These are phyloP conservation scores for Yponomeuta plumbellus DNA, from an alignment of 2,888 invertebrate genomes.

Conservation along the genomic window DNA sequence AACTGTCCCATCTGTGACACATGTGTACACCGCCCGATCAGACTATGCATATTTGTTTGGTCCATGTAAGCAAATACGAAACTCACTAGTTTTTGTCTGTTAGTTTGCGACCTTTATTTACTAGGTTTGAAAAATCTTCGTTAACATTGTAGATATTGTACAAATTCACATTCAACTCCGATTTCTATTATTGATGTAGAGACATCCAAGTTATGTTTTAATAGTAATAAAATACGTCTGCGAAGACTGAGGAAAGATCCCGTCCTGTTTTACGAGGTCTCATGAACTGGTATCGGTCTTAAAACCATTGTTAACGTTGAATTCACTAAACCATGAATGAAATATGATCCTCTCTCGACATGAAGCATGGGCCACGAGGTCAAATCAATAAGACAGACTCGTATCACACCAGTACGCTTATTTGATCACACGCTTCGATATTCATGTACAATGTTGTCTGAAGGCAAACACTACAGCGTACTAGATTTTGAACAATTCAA, in stretches of 20 bases:
- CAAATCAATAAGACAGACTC: conserved; percentile 14
- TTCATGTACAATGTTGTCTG: conserved; percentile 16
- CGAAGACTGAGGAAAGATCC: neutral
- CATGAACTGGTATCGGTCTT: conserved; percentile 6
- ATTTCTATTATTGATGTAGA: neutral
- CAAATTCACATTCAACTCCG: neutral
- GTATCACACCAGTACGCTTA: conserved; percentile 14
- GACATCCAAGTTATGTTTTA: neutral
- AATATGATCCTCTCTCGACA: conserved; percentile 13
- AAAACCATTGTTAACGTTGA: conserved; percentile 11
- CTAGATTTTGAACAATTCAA: neutral
- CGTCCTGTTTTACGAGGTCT: neutral
- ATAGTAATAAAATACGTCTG: neutral
- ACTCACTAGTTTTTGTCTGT: neutral
- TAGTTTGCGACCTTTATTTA: neutral
- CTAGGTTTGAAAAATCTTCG: neutral
- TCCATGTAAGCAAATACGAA: neutral
- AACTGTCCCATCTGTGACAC: neutral
- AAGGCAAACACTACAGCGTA: conserved; percentile 1
- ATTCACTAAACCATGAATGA: conserved; percentile 16
- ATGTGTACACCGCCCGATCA: neutral
- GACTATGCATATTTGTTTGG: neutral
- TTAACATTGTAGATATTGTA: neutral
- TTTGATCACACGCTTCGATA: conserved; percentile 21
- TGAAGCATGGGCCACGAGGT: conserved; percentile 12